phyloP scores from a whole-genome alignment of 2,888 invertebrate genomes.

The Spodoptera picta region DNA sequence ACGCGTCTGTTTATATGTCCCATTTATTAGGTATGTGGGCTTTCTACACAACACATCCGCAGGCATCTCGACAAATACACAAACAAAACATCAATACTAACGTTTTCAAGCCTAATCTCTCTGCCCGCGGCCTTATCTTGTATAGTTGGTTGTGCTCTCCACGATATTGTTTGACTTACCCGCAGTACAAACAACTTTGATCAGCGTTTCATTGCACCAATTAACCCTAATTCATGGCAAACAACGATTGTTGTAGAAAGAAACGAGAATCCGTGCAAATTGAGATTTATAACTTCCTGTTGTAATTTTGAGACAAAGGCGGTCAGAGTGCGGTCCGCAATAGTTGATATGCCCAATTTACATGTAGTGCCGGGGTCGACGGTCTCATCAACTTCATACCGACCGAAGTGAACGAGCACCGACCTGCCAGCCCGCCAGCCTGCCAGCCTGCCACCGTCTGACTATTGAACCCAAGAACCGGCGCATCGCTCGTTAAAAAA shows the following conservation, averaged over 20 bases:
- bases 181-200: slow-evolving; percentile 45
- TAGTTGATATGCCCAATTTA: slow-evolving; percentile 51
- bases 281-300: slow-evolving; percentile 56
- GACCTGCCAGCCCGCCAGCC: too few species aligned
- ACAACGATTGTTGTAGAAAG: slow-evolving; percentile 40
- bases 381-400: slow-evolving; percentile 44
- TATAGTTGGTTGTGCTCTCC: slow-evolving; percentile 4
- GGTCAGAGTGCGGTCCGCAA: slow-evolving; percentile 18
- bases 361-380: slow-evolving; percentile 52
- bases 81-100: slow-evolving; percentile 38
- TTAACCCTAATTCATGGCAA: slow-evolving; percentile 57
- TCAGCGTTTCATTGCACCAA: slow-evolving; percentile 55
- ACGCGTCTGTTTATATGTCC: slow-evolving; percentile 57
- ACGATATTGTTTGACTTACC: slow-evolving; percentile 32
- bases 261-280: slow-evolving; percentile 52
- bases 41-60: slow-evolving; percentile 28
- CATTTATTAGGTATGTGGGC: slow-evolving; percentile 54
- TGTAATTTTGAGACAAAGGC: slow-evolving; percentile 48
- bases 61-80: slow-evolving; percentile 20
- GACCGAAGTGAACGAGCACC: slow-evolving; percentile 40
- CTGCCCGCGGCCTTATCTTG: slow-evolving; percentile 20
- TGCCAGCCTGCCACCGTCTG: slow-evolving; percentile 22
- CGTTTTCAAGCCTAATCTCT: slow-evolving; percentile 31
- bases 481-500: slow-evolving; percentile 3
- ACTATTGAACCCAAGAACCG: slow-evolving; percentile 47